phyloP scores from a whole-genome alignment of 1,140 invertebrate genomes.

The Holotrichia oblita region DNA sequence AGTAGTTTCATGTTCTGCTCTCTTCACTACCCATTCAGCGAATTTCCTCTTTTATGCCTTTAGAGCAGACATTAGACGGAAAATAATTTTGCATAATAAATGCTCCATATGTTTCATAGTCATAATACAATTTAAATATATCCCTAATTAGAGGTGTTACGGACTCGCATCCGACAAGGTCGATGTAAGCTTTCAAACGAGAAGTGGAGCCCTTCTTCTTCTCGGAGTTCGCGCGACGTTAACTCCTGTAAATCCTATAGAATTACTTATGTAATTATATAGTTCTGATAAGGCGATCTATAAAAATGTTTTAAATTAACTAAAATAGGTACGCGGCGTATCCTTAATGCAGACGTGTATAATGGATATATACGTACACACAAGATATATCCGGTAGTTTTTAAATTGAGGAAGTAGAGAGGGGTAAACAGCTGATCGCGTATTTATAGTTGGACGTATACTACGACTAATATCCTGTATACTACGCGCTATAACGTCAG shows the following conservation, averaged over 20 bases:
- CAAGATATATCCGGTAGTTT: conserved; percentile 23
- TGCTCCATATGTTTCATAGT: conserved; percentile 34
- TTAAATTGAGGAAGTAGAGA: conserved; percentile 30
- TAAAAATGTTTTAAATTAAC: conserved; percentile 35
- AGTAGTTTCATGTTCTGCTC: no score
- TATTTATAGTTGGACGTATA: conserved; percentile 31
- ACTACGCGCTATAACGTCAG: no score
- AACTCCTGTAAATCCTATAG: conserved; percentile 29
- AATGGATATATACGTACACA: neutral
- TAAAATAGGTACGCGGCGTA: conserved; percentile 23
- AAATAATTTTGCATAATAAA: conserved; percentile 33
- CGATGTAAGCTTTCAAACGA: neutral
- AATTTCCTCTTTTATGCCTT: neutral
- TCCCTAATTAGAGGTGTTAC: conserved; percentile 24
- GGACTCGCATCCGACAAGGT: conserved; percentile 20
- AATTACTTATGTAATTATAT: conserved; percentile 32
- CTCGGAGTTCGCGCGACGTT: neutral
- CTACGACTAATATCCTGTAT: neutral
- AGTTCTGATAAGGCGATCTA: conserved; percentile 22
- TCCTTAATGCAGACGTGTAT: neutral
- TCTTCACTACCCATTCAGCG: no score
- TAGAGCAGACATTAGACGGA: neutral
- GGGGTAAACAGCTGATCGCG: conserved; percentile 31
- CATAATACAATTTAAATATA: conserved; percentile 25
- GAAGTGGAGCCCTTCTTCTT: neutral